These are phyloP conservation scores for Scortum barcoo DNA, from an alignment of 2,113 vertebrate genomes.

Conservation along the genomic window DNA sequence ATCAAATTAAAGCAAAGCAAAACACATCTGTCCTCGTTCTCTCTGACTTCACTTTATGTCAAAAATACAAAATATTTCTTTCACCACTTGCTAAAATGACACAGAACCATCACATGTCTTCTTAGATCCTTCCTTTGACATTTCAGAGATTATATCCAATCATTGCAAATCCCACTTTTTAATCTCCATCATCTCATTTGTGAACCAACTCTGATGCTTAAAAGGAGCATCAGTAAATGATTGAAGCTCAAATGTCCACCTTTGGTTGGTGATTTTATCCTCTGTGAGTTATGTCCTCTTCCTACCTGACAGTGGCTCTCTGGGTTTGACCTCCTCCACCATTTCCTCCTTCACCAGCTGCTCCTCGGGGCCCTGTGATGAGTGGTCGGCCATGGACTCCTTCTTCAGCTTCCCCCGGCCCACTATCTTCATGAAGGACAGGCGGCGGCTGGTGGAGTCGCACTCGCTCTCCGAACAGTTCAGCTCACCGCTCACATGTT, in stretches of 20 bases:
- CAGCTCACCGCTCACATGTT: conserved; percentile 73
- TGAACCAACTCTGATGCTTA: not conserved
- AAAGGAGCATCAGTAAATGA: too few species aligned
- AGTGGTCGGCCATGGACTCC: conserved; percentile 82
- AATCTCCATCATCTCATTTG: not conserved
- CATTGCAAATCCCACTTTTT: too few species aligned
- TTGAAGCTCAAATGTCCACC: too few species aligned
- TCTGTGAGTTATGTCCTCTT: not conserved
- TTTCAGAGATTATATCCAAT: too few species aligned
- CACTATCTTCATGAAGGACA: conserved; percentile 89
- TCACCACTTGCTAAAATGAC: too few species aligned
- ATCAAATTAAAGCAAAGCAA: too few species aligned
- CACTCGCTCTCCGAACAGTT: conserved; percentile 71
- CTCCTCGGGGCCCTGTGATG: conserved; percentile 77
- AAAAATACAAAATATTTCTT: too few species aligned
- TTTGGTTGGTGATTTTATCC: too few species aligned
- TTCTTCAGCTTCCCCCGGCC: conserved; percentile 84
- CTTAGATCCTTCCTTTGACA: too few species aligned
- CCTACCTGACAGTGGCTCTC: conserved; percentile 91
- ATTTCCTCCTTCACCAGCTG: conserved; percentile 75
- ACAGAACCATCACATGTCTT: too few species aligned
- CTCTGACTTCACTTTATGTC: too few species aligned
- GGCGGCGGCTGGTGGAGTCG: conserved; percentile 77
- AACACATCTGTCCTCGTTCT: too few species aligned
- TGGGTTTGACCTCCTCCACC: conserved; percentile 82